Percentiles rank a stretch among this genome's conserved stretches.
These are phyloP conservation scores for Cyclura pinguis DNA, from an alignment of 2,797 vertebrate genomes.

Conservation along the genomic window DNA sequence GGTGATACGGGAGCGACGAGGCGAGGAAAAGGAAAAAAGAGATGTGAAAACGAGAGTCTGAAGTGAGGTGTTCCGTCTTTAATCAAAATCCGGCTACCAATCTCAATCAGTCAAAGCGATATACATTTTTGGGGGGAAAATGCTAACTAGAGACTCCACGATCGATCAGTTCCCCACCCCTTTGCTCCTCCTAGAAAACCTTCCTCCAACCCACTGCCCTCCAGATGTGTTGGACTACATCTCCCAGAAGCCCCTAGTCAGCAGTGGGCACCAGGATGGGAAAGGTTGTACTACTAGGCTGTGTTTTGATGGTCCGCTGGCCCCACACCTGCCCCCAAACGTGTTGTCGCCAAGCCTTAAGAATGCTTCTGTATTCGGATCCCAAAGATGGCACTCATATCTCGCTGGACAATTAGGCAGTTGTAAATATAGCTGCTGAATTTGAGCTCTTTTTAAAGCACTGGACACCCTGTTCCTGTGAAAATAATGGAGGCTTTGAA, in stretches of 20 bases:
- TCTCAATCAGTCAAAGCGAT: conserved; percentile 12
- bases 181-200: conserved; percentile 6
- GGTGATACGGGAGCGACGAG: conserved; percentile 55
- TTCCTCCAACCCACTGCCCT: background rate
- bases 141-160: conserved; percentile 55
- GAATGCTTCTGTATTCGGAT: conserved; percentile 54
- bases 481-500: conserved; percentile 49
- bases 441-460: conserved; percentile 58
- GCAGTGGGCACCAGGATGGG: background rate
- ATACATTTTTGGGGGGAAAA: conserved; percentile 31
- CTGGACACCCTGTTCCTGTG: conserved; percentile 61
- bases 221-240: background rate
- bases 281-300: conserved; percentile 27
- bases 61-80: conserved; percentile 10
- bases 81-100: background rate
- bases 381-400: conserved; percentile 70
- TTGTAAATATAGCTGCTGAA: conserved; percentile 61
- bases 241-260: background rate
- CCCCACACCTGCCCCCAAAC: conserved; percentile 7
- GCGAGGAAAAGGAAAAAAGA: background rate
- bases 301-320: conserved; percentile 10
- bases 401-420: conserved; percentile 63
- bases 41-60: conserved; percentile 22
- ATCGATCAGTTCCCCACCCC: conserved; percentile 55
- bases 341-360: conserved; percentile 8